These are phyloP conservation scores for Dicentrarchus labrax DNA, from an alignment of 2,113 vertebrate species.

Conservation along the genomic window DNA sequence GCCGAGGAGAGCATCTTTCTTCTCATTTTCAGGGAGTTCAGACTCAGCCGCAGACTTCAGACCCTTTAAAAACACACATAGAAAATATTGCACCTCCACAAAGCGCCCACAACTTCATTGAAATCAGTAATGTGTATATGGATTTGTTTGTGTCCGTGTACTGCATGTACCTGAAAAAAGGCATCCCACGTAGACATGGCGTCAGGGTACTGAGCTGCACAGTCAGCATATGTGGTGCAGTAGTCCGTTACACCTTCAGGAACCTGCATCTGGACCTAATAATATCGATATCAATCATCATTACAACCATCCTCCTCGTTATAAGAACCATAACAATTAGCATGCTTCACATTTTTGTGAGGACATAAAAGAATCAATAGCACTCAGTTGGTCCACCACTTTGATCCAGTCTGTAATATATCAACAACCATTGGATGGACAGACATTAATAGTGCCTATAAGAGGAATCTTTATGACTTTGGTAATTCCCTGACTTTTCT, in stretches of 20 bases:
- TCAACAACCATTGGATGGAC: not conserved
- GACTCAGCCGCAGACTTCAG: slow-evolving; percentile 56
- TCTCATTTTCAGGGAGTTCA: slow-evolving; percentile 59
- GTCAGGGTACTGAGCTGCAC: slow-evolving; percentile 63
- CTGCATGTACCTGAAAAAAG: slow-evolving; percentile 74
- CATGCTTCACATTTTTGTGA: not conserved
- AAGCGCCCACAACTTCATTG: not conserved
- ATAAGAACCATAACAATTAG: too few relatives aligned
- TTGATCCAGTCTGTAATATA: not conserved
- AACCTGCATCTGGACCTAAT: slow-evolving; percentile 70
- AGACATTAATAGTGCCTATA: not conserved
- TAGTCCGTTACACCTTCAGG: slow-evolving; percentile 63
- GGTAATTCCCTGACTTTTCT: not conserved
- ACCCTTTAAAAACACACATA: slow-evolving; percentile 62
- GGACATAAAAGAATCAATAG: too few relatives aligned
- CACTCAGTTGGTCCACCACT: not conserved
- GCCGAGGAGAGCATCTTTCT: slow-evolving; percentile 77
- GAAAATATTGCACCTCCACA: not conserved
- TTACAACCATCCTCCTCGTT: not conserved
- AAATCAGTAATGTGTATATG: not conserved
- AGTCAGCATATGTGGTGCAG: slow-evolving; percentile 74
- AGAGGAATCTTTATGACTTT: not conserved
- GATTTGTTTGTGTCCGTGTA: not conserved
- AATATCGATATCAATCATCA: not conserved
- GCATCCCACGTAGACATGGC: slow-evolving; percentile 77